These are phyloP conservation scores for Ceyx erithaca DNA, from an alignment of 2,797 vertebrate genomes.

Conservation along the genomic window DNA sequence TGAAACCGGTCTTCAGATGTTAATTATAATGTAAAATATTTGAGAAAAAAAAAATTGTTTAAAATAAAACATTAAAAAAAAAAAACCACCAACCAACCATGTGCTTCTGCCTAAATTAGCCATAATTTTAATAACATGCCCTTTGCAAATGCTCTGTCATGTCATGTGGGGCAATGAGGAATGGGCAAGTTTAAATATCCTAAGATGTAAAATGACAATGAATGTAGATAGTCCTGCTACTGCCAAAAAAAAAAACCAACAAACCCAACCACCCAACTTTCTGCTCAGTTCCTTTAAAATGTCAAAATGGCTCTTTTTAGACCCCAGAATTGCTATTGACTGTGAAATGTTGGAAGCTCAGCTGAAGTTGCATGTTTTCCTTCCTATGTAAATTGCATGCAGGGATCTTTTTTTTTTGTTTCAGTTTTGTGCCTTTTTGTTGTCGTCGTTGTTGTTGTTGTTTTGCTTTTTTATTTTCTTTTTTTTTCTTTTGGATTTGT, in stretches of 20 bases:
- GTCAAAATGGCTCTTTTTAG: constrained; percentile 66
- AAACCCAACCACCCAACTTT: not conserved
- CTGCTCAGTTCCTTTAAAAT: constrained; percentile 75
- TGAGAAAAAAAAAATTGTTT: constrained; percentile 23
- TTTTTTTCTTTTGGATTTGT: not conserved
- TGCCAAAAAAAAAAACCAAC: constrained; percentile 54
- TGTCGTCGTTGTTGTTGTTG: not conserved
- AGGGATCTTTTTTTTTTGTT: constrained; percentile 47
- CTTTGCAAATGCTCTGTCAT: constrained; percentile 68
- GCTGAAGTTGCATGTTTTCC: constrained; percentile 92
- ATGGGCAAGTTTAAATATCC: constrained; percentile 74
- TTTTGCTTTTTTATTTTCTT: too few species aligned
- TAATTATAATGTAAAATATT: constrained; percentile 83
- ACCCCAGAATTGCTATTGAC: constrained; percentile 67
- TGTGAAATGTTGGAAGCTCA: constrained; percentile 69
- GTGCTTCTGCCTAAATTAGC: constrained; percentile 80
- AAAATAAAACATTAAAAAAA: not conserved
- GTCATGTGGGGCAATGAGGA: constrained; percentile 76
- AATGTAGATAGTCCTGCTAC: constrained; percentile 73
- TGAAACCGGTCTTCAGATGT: constrained; percentile 81
- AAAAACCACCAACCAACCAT: not conserved
- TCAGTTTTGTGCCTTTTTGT: not conserved
- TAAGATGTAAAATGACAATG: constrained; percentile 70
- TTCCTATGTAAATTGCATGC: constrained; percentile 90
- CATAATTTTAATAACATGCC: constrained; percentile 80